phyloP scores from a whole-genome alignment of 2,113 vertebrate genomes.

The Noturus placidus region DNA sequence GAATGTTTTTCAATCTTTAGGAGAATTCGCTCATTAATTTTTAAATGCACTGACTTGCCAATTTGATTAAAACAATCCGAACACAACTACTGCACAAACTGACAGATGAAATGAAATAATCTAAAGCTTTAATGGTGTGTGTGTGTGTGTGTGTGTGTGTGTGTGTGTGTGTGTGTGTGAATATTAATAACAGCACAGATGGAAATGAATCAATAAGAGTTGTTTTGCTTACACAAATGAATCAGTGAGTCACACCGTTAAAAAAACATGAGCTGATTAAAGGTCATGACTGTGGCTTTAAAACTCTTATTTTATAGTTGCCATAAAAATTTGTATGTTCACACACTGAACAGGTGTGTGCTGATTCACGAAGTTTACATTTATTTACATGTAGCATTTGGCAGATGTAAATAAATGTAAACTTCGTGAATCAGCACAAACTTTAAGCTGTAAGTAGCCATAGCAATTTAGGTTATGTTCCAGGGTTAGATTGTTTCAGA shows the following conservation, averaged over 20 bases:
- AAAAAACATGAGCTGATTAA: neutral
- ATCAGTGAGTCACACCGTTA: neutral
- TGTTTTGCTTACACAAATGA: constrained; percentile 28
- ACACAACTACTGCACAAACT: neutral
- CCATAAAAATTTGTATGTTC: neutral
- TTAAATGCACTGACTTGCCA: neutral
- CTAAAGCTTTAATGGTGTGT: too few relatives aligned
- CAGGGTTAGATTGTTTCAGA: too few relatives aligned
- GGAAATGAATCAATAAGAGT: constrained; percentile 32
- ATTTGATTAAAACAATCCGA: neutral
- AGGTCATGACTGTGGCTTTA: neutral
- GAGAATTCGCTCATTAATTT: neutral
- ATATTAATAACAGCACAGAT: constrained; percentile 10
- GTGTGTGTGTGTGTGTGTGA: too few relatives aligned
- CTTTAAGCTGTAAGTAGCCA: too few relatives aligned
- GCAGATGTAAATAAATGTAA: too few relatives aligned
- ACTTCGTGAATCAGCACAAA: too few relatives aligned
- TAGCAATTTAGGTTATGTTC: too few relatives aligned
- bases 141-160: too few relatives aligned
- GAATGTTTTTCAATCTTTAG: neutral
- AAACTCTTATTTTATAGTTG: neutral
- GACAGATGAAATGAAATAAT: neutral
- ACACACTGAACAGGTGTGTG: too few relatives aligned
- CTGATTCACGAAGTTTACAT: too few relatives aligned
- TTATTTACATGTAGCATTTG: too few relatives aligned